Percentiles rank a stretch among this genome's conserved stretches.
phyloP scores from a whole-genome alignment of 2,113 vertebrate species.

The Muntiacus reevesi region DNA sequence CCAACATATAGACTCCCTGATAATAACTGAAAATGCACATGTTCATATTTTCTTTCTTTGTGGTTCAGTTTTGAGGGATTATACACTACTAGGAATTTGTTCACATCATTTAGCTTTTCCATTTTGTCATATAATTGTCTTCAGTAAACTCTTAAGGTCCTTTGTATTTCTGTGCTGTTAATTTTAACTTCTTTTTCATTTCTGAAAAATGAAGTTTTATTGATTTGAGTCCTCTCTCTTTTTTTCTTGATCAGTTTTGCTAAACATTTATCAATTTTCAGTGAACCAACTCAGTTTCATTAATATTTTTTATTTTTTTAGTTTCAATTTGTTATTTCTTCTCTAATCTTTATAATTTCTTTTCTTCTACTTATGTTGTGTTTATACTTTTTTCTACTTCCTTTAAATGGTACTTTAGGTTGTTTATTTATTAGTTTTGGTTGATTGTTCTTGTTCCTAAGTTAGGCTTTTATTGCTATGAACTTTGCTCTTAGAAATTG shows the following conservation, averaged over 20 bases:
- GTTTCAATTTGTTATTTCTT: background rate
- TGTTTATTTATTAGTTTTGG: background rate
- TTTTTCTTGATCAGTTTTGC: background rate
- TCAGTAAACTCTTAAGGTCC: background rate
- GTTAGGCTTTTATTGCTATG: background rate
- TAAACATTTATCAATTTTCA: background rate
- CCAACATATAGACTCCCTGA: background rate
- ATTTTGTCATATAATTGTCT: background rate
- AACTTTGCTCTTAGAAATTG: background rate
- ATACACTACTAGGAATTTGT: background rate
- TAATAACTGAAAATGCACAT: background rate
- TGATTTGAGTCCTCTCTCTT: background rate
- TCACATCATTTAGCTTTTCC: background rate
- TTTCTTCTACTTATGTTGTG: background rate
- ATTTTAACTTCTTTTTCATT: background rate
- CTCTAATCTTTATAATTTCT: background rate
- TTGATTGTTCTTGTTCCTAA: background rate
- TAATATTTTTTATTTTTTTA: background rate
- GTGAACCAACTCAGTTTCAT: background rate
- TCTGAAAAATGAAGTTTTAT: background rate
- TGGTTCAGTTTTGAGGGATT: background rate
- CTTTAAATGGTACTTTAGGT: background rate
- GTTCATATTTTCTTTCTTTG: background rate
- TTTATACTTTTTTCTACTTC: background rate
- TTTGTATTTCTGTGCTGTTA: background rate